Evolutionary conservation across 2,797 vertebrate species (phyloP), one percentile per base, ranked within the genome.

Genomic region (Vireo griseus): DNA sequence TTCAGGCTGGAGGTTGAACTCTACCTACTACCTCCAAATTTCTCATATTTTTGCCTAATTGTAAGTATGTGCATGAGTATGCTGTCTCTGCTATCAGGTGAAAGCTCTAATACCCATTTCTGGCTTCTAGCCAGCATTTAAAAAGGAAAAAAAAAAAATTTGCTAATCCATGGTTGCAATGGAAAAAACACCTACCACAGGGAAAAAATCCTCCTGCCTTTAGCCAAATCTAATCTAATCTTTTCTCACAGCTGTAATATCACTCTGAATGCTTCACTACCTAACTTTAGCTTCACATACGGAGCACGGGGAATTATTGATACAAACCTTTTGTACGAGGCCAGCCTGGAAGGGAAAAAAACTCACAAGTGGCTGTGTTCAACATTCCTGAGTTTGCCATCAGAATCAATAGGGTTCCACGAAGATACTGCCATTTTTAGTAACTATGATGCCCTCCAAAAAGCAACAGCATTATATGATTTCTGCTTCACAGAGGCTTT

Each of bases 401-500:
- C 80, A 79, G 52, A 95, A 96, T 91, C 74, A 71, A 65, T 83
- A 90, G 12, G 88, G 82, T 72, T 78, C 61, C 58, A 62, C 55
- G 83, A 95, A 94, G 68, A 88, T 57, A 76, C 3, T 79, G 86
- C 67, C 87, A 55, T 90, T 97, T 95, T 94, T 90, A 68, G 55
- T 65, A 88, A 84, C 21, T 69, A 84, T 3, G 17, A 67, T 55
- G 57, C 61, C 15, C 44, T 83, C 90, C 69, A 67, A 92, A 91
- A 92, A 4, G 28, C 79, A 78, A 74, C 65, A 77, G 55, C 55
- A 85, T 95, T 94, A 69, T 17, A 81, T 48, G 74, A 92, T 92
- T 96, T 95, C 88, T 72, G 65, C 89, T 96, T 95, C 94, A 92
- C 71, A 94, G 93, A 91, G 84, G 75, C 88, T 96, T 91, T 96